Evolutionary conservation across 23 tunicate genomes (phyloP), one percentile per base, ranked within the genome.

Genomic region (Phallusia fumigata): DNA sequence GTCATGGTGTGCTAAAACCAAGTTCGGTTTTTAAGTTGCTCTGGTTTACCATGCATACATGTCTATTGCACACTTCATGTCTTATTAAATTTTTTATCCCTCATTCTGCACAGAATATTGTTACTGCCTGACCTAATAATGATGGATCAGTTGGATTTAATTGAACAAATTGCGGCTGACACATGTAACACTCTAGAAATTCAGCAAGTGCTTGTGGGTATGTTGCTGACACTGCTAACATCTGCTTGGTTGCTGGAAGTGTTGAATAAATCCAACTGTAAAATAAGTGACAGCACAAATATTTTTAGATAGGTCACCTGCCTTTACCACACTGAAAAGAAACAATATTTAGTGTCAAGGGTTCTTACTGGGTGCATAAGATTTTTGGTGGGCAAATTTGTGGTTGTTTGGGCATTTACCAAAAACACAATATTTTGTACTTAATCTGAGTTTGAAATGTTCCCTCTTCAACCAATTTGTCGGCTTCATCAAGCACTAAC

Each of bases 401-500:
- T 40, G 47, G 47, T 65, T 30, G 47, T 5, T 40, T 3, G 47
- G 10, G 47, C 47, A n/a, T n/a, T n/a, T n/a, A n/a, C n/a, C n/a
- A n/a, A n/a, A n/a, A n/a, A n/a, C n/a, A n/a, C n/a, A n/a, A n/a
- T n/a, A n/a, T n/a, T n/a, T 32, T 22, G 35, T 78, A 85, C 88
- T 90, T 90, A 24, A 92, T 92, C 80, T 92, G 97, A 33, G 85
- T 28, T 76, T 92, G 97, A 53, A 92, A 87, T 52, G 81, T 83
- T 53, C 91, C 91, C 75, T 87, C 91, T 75, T 92, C 91, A 24
- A 93, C 74, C 24, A 94, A 80, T 65, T 94, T 94, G 76, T 94
- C 98, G 44, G 98, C 98, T 79, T 94, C 98, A 82, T 94, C 98
- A 69, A 94, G 52, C 24, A 94, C 98, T 58, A 94, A 86, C 32